A percentile compares a stretch with the other conserved stretches of the same genome.
Evolutionary conservation across 92 coral and sea anemone species (phyloP).

Genomic region (Porites cylindrica): DNA sequence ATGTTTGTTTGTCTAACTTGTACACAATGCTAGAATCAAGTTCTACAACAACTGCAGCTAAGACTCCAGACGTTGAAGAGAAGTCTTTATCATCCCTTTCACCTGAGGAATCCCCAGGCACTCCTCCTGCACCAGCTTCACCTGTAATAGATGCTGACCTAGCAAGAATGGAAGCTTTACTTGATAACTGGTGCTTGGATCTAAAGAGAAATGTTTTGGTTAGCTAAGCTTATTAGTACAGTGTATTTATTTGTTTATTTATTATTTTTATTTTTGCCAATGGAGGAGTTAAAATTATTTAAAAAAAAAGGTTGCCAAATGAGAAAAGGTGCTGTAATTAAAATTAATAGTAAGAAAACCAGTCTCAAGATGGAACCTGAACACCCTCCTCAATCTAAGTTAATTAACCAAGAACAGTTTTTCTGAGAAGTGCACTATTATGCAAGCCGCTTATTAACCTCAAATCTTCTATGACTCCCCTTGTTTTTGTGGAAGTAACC

Average conservation of each 20-base stretch:
- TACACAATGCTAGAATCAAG: background rate
- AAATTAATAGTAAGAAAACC: no score
- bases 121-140: constrained; percentile 71
- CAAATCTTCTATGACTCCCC: no score
- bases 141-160: constrained; percentile 94
- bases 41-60: background rate
- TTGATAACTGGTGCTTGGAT: constrained; percentile 97
- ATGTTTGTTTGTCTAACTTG: background rate
- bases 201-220: constrained; percentile 96
- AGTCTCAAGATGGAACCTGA: no score
- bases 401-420: no score
- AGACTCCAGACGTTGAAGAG: constrained; percentile 32
- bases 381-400: no score
- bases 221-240: background rate
- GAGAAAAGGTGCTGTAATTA: no score
- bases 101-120: constrained; percentile 75
- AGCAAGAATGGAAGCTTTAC: constrained; percentile 91
- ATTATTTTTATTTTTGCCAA: no score
- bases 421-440: no score
- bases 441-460: no score
- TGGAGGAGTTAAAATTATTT: no score
- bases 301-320: no score
- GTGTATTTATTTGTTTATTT: background rate
- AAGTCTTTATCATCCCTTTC: constrained; percentile 68
- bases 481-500: no score